phyloP scores from a whole-genome alignment of 1,140 invertebrate species.

The Apis laboriosa region DNA sequence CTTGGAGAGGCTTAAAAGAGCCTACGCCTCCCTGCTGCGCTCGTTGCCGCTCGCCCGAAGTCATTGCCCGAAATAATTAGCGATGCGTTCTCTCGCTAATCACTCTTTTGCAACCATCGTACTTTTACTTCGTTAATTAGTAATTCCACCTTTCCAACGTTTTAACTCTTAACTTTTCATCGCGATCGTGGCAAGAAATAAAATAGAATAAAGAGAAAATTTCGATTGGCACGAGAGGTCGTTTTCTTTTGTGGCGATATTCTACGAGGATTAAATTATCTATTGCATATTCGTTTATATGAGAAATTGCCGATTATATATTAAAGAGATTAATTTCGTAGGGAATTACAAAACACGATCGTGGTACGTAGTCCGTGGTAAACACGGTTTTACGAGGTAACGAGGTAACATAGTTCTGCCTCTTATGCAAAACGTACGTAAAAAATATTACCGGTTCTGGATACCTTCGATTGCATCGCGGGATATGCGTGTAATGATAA shows the following conservation, averaged over 20 bases:
- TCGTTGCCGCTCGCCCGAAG: not conserved
- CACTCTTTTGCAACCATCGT: not conserved
- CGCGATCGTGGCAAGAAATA: not conserved
- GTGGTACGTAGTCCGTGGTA: conserved; percentile 5
- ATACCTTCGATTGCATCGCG: conserved; percentile 2
- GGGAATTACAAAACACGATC: not conserved
- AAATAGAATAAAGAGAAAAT: not conserved
- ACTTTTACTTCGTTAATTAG: conserved; percentile 22
- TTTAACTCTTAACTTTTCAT: not conserved
- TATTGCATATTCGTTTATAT: not conserved
- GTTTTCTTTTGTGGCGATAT: not conserved
- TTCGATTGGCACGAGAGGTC: not conserved
- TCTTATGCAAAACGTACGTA: not conserved
- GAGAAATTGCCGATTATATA: not conserved
- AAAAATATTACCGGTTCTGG: conserved; percentile 45
- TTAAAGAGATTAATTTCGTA: not conserved
- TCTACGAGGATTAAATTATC: too few species aligned
- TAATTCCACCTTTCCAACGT: not conserved
- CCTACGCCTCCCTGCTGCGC: not conserved
- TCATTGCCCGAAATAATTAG: conserved; percentile 49
- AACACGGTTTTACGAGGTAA: conserved; percentile 26
- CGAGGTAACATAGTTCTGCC: conserved; percentile 40
- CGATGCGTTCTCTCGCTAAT: not conserved
- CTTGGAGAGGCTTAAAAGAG: not conserved
- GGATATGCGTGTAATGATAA: conserved; percentile 14